Base-by-base conservation (phyloP, 2,888 invertebrate genomes). In the Eilema sororculum region DNA sequence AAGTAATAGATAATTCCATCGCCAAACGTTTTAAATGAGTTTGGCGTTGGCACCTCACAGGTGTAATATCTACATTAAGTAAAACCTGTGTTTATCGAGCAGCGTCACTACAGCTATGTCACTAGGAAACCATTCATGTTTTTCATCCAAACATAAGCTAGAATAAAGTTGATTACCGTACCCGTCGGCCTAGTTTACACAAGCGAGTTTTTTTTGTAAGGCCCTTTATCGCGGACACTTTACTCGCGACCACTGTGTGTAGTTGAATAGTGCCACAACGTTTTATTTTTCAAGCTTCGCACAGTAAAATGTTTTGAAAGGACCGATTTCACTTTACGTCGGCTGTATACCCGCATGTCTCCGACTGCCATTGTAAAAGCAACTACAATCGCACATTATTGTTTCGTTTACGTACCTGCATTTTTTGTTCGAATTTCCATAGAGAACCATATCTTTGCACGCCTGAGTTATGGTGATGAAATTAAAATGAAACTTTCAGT, bases 261-360 rank as follows among this genome's bases (percentile, higher is more conserved):
- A 87, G 85, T 88, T 90, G 90, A 91, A 91, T 90, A 89, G 90
- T 90, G 87, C 87, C 87, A 85, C 77, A 82, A 72, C 87, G 90
- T 90, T 92, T 93, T 93, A 91, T 92, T 93, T 93, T 92, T 86
- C 89, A 89, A 90, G 90, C 90, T 58, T 85, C 86, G 84, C 88
- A 81, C 89, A 88, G 92, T 90, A 90, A 93, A 95, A 94, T 93
- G 93, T 94, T 94, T 94, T 94, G 94, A 94, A 94, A 93, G 95
- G 93, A 93, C 92, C 93, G 94, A 93, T 94, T 94, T 93, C 92
- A 92, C 93, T 92, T 91, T 91, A 87, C 93, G 89, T 88, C 88
- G 86, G 85, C 81, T 75, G 78, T 82, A 80, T 84, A 83, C 85
- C 86, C 91, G 91, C 93, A 91, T 91, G 89, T 91, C 90, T 92